A percentile compares a stretch with the other conserved stretches of the same genome.
phyloP scores from a whole-genome alignment of 2,888 invertebrate species.

The Mythimna impura region DNA sequence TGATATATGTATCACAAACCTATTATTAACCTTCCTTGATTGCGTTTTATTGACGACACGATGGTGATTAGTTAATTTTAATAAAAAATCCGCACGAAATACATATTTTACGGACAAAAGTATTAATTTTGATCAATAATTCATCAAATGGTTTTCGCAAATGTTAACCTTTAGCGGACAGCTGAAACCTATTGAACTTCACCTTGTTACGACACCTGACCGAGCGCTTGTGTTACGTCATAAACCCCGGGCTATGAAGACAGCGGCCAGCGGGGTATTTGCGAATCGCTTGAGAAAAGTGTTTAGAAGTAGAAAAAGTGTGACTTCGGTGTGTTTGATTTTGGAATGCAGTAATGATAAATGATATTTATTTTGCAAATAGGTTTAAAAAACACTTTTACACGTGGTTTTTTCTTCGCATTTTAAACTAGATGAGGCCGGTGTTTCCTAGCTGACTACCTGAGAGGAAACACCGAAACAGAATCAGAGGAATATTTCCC shows the following conservation, averaged over 20 bases:
- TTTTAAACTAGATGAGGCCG: no score
- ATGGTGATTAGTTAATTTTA: conserved; percentile 19
- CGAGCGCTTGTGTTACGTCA: conserved; percentile 18
- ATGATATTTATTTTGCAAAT: no score
- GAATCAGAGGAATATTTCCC: no score
- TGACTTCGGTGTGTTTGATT: no score
- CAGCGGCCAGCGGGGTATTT: conserved; percentile 40
- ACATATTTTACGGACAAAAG: conserved; percentile 46
- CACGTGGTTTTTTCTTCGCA: no score
- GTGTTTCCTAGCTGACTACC: no score
- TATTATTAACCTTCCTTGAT: conserved; percentile 30
- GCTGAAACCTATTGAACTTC: conserved; percentile 74
- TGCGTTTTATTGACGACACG: conserved; percentile 25
- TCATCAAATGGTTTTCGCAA: conserved; percentile 66
- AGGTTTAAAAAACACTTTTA: no score
- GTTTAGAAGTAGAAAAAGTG: neutral
- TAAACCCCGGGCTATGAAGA: conserved; percentile 17
- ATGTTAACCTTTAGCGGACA: conserved; percentile 69
- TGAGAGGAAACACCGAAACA: no score
- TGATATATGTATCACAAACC: conserved; percentile 9
- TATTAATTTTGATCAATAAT: conserved; percentile 59
- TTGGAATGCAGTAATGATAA: no score
- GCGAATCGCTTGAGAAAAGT: neutral
- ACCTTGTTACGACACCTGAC: conserved; percentile 78
- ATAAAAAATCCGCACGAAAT: conserved; percentile 22